Base-by-base conservation (phyloP, 2,888 invertebrate species). In the Hydropsyche betteni region DNA sequence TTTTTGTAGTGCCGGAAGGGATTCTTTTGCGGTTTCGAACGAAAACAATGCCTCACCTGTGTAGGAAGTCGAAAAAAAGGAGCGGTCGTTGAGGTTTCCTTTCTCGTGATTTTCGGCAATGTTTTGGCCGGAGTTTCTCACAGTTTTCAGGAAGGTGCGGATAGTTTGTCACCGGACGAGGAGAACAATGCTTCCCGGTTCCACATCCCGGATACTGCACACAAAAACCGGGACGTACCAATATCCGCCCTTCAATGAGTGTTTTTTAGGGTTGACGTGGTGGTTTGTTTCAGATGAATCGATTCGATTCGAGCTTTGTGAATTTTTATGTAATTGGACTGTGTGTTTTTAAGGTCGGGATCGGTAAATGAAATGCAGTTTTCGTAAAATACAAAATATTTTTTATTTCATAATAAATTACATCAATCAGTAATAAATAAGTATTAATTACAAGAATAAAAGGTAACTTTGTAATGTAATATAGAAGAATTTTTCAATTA, bases 121-220 rank as follows among this genome's bases (percentile, higher is more conserved):
- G 44, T 44, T 44, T 10, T 10, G 10, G 55, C 6, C 14, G n/a
- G 12, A n/a, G 55, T 55, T 55, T 55, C 55, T 16, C 55, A 55
- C 55, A 55, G 55, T 55, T 44, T 44, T 44, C 44, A 55, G 55
- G 55, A 55, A 55, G 55, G 12, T 10, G 8, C 44, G 7, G 44
- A 44, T 44, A 44, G 44, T 44, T 44, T 24, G 10, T 8, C 55
- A 55, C 55, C 55, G 55, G 55, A 55, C 12, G 55, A 55, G 5
- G 55, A 14, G 55, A 14, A 55, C 55, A 55, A 55, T 55, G 16
- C 16, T 55, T 55, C 55, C 14, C 14, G 55, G 55, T n/a, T 55
- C 16, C 55, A 55, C 55, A 55, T 55, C 55, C 55, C 55, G 55
- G 55, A 55, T 55, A 55, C n/a, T 55, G 55, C n/a, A 55, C n/a